Evolutionary conservation across 2,888 invertebrate genomes (phyloP).

Genomic region (Eristalinus aeneus): DNA sequence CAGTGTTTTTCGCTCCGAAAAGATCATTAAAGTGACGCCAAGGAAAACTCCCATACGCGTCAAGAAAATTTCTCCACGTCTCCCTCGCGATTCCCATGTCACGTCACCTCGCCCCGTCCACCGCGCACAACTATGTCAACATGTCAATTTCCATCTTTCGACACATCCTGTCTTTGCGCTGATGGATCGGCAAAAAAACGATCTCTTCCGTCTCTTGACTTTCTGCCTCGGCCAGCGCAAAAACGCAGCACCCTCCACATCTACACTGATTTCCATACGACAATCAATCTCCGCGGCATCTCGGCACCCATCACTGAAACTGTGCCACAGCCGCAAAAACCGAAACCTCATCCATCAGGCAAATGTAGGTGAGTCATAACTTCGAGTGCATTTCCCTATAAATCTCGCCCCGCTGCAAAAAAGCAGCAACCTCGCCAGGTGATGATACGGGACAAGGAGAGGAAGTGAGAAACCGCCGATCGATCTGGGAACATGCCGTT

Average conservation of each 20-base stretch:
- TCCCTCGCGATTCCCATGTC: too few relatives aligned
- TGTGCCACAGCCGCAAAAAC: conserved; percentile 52
- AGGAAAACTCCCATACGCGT: too few relatives aligned
- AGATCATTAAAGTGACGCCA: too few relatives aligned
- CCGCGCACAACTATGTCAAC: neutral
- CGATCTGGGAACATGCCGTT: conserved; percentile 20
- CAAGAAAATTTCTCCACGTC: too few relatives aligned
- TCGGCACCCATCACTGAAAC: conserved; percentile 58
- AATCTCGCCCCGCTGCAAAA: conserved; percentile 40
- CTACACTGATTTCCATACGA: conserved; percentile 57
- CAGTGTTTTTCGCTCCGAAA: too few relatives aligned
- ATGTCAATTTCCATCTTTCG: neutral
- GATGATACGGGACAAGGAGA: conserved; percentile 18
- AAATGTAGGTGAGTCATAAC: conserved; percentile 70
- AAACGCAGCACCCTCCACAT: conserved; percentile 25
- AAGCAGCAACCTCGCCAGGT: conserved; percentile 37
- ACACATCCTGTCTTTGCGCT: neutral
- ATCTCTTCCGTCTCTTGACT: neutral
- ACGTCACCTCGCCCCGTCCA: too few relatives aligned
- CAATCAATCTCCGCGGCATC: conserved; percentile 65
- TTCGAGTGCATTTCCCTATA: conserved; percentile 65
- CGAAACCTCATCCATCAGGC: conserved; percentile 55
- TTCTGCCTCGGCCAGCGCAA: conserved; percentile 3
- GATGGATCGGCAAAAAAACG: neutral
- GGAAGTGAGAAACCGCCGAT: conserved; percentile 45